phyloP scores from a whole-genome alignment of 2,888 invertebrate genomes.

The Tineola bisselliella region DNA sequence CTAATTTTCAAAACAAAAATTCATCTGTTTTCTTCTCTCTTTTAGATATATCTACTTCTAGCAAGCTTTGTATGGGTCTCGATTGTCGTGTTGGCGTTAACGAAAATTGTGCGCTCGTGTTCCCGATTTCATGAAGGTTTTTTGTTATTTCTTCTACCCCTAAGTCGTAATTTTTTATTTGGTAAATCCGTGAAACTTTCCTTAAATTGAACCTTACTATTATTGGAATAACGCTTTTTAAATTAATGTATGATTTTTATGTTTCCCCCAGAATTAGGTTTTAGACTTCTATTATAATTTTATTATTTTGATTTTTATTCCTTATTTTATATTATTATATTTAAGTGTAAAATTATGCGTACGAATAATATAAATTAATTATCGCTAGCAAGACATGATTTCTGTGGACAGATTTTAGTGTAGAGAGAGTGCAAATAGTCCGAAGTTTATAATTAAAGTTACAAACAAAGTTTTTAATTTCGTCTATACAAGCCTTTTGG shows the following conservation, averaged over 20 bases:
- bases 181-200: neutral
- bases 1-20: no score
- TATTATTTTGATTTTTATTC: no score
- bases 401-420: no score
- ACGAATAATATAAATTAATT: no score
- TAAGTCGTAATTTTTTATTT: neutral
- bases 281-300: no score
- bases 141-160: neutral
- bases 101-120: constrained; percentile 45
- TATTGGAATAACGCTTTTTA: neutral
- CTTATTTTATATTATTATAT: no score
- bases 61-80: constrained; percentile 41
- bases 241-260: neutral
- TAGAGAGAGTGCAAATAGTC: no score
- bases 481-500: no score
- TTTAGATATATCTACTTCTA: constrained; percentile 50
- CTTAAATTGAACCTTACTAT: neutral
- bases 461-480: no score
- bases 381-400: no score
- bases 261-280: neutral
- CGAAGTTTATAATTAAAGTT: no score
- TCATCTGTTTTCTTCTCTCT: neutral
- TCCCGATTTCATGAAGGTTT: constrained; percentile 44
- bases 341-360: no score
- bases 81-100: constrained; percentile 34